Percentiles rank a stretch among this genome's conserved stretches.
phyloP scores from a whole-genome alignment of 2,888 invertebrate genomes.

The Pterostichus madidus region DNA sequence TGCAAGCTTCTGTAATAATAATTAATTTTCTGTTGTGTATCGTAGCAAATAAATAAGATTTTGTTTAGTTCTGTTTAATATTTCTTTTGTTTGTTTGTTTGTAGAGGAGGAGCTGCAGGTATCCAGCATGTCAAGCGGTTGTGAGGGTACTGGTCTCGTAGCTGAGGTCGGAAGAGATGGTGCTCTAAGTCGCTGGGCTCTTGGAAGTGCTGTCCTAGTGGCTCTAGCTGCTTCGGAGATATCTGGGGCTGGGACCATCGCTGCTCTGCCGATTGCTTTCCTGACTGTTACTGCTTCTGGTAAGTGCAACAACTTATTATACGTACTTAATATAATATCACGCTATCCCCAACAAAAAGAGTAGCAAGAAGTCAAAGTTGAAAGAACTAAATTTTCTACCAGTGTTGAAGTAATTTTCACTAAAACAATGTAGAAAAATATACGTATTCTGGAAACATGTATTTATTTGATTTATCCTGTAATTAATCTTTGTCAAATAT shows the following conservation, averaged over 20 bases:
- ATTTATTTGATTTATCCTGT: too few species aligned
- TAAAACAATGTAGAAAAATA: too few species aligned
- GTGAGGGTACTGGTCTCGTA: conserved; percentile 73
- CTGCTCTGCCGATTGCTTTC: conserved; percentile 79
- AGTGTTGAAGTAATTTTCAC: too few species aligned
- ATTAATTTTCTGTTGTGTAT: too few species aligned
- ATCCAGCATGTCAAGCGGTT: conserved; percentile 73
- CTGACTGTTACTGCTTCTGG: conserved; percentile 79
- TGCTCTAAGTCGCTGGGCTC: conserved; percentile 79
- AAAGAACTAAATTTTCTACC: too few species aligned
- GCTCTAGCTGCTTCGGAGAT: conserved; percentile 81
- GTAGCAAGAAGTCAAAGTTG: too few species aligned
- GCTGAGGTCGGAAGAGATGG: conserved; percentile 72
- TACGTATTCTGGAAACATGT: too few species aligned
- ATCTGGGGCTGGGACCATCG: conserved; percentile 81
- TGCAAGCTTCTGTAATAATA: too few species aligned
- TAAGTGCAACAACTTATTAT: conserved; percentile 70
- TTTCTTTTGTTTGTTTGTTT: not conserved
- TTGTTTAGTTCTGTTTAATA: not conserved
- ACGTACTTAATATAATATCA: too few species aligned
- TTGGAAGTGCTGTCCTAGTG: conserved; percentile 80
- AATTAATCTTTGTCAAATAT: too few species aligned
- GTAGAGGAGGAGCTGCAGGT: not conserved
- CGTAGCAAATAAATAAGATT: too few species aligned
- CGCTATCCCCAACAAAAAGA: too few species aligned